Evolutionary conservation across 2,797 vertebrate genomes (phyloP), one percentile per base, ranked within the genome.

Genomic region (Eulemur albifrons): DNA sequence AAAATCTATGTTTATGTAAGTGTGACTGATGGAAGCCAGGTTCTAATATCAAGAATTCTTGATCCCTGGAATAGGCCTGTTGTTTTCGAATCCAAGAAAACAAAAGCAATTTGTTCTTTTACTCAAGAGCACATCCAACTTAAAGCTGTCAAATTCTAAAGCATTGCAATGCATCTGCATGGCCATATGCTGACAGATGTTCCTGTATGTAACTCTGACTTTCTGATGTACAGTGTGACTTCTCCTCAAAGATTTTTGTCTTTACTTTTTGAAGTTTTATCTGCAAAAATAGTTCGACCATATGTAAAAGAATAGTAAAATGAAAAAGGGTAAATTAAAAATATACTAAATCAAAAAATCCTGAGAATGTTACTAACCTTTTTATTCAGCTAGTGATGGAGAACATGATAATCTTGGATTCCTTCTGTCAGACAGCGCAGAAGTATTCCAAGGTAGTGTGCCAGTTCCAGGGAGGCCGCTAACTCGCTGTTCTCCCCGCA

Each of bases 131-230:
- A 52, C 35, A 94, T 73, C 54, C 82, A 73, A 43, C 35, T 77
- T 75, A 96, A 96, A 97, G 69, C 82, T 93, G 92, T 97, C 94
- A 96, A 63, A 54, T 43, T 69, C 90, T 57, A 9, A 93, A 88
- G 93, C 45, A 59, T 72, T 21, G 17, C 12, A 23, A 11, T 80
- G 73, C 92, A 77, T 93, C 96, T 97, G 88, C 40, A 52, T 5
- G n/a, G 30, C 96, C 97, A 84, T 92, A 96, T 93, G 95, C 91
- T 97, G 96, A 82, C 94, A 97, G 97, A 97, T 94, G 91, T 94
- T 94, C 54, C 43, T 90, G 23, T 81, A 61, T 83, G 3, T 40
- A 30, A 90, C 87, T 82, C 80, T 65, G 79, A 45, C 40, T 54
- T 92, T 94, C 50, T 76, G 65, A 89, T 96, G 12, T 84, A 83